Conservation (phyloP, 2,797 vertebrate species). For the Sebastes diaconus region DNA sequence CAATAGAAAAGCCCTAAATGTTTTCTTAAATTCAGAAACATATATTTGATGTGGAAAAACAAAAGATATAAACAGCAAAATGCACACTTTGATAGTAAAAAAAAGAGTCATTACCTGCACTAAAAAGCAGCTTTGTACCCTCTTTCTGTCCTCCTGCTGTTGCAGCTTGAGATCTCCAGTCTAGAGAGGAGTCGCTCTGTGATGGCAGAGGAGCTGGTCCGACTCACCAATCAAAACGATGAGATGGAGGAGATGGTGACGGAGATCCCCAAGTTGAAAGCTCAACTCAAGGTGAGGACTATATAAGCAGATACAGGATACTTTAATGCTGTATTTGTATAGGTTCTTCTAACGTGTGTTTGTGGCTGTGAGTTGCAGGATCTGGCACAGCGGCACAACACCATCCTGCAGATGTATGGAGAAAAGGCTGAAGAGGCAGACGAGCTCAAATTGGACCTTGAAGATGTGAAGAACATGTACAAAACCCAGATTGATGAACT, state of each 20-base stretch:
- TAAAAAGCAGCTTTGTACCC: background rate
- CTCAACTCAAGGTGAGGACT: constrained; percentile 88
- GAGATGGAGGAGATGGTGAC: constrained; percentile 93
- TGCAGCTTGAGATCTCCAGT: constrained; percentile 91
- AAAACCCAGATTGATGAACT: constrained; percentile 98
- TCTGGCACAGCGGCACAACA: constrained; percentile 97
- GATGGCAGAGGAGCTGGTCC: constrained; percentile 95
- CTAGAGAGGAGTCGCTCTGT: constrained; percentile 94
- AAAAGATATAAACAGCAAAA: background rate
- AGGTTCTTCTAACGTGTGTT: background rate
- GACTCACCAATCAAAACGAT: constrained; percentile 95
- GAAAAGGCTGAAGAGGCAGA: constrained; percentile 98
- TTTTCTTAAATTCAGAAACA: background rate
- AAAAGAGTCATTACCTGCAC: background rate
- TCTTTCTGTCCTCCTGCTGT: background rate
- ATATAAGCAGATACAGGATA: background rate
- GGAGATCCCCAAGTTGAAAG: constrained; percentile 90
- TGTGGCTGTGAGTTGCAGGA: constrained; percentile 83
- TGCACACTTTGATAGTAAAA: background rate
- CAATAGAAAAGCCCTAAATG: background rate
- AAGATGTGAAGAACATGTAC: constrained; percentile 99
- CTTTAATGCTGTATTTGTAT: background rate
- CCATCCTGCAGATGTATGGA: constrained; percentile 99
- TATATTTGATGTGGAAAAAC: background rate
- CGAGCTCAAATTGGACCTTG: constrained; percentile 94